Base-by-base conservation (phyloP, 1,140 invertebrate genomes). In the Chymomyza costata region DNA sequence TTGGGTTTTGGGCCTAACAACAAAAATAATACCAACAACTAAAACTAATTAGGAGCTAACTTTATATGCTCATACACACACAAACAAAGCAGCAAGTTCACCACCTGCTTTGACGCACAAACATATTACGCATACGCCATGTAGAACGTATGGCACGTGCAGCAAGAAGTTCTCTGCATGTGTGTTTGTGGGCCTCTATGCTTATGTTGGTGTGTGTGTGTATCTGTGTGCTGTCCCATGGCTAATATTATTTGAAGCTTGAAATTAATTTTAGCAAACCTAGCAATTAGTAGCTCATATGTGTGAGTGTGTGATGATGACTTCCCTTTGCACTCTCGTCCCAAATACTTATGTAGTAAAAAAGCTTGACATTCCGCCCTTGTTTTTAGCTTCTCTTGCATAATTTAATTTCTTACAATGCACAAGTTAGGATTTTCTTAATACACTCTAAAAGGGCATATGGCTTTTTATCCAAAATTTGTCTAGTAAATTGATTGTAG, bases 251-350 rank as follows among this genome's bases (percentile, higher is more conserved):
- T 70, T 66, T 66, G 47, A 63, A 70, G 71, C 65, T 70, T 64
- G 32, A 76, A 76, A 78, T 78, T 76, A 76, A 76, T 76, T 76
- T 76, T 70, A 65, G 65, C 70, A 65, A 62, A 76, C 61, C 64
- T 64, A 48, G 61, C 71, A 76, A 76, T 76, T 76, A 76, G 70
- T 56, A 49, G 48, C 61, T 45, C 70, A 76, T 58, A 61, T 49
- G 15, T 61, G 35, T 55, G 38, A n/a, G 47, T 8, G 30, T 44
- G 46, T 54, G 44, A 8, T 34, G 48, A 18, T 34, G 51, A 52
- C 41, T 48, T 52, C 37, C 40, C 49, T 58, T 35, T 31, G 15
- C 21, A 25, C 21, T 25, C 21, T 25, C n/a, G n/a, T n/a, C n/a
- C n/a, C n/a, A n/a, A n/a, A n/a, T n/a, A n/a, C n/a, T n/a, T n/a